phyloP scores from a whole-genome alignment of 2,888 invertebrate species.

The Auanema freiburgensis region DNA sequence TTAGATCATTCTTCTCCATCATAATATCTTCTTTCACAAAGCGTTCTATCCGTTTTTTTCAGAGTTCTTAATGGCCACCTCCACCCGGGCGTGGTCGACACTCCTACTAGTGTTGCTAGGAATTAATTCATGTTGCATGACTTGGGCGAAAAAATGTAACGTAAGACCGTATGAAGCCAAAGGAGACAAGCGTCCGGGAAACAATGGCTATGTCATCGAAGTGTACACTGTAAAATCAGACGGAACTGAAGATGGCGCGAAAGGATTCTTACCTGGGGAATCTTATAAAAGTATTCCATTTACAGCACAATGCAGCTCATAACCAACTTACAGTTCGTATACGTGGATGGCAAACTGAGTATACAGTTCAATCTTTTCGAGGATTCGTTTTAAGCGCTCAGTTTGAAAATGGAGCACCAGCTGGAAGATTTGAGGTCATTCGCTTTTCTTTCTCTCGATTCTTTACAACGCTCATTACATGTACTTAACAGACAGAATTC shows the following conservation, averaged over 20 bases:
- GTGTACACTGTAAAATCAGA: constrained; percentile 15
- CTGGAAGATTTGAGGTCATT: constrained; percentile 59
- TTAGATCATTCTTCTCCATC: too few species aligned
- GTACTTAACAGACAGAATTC: neutral
- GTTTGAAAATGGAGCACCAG: constrained; percentile 50
- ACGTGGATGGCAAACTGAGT: constrained; percentile 60
- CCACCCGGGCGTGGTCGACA: too few species aligned
- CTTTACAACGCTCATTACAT: neutral
- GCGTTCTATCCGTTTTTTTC: too few species aligned
- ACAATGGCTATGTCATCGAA: constrained; percentile 61
- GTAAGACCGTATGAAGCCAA: constrained; percentile 48
- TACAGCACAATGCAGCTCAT: neutral
- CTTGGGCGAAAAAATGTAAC: constrained; percentile 23
- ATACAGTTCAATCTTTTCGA: constrained; percentile 64
- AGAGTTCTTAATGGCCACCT: too few species aligned
- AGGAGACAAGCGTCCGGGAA: constrained; percentile 49
- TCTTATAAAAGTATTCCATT: constrained; percentile 38
- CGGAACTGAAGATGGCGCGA: constrained; percentile 29
- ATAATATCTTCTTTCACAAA: too few species aligned
- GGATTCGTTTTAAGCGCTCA: constrained; percentile 61
- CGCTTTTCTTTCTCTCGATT: neutral
- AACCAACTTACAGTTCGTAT: constrained; percentile 54
- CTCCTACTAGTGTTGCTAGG: neutral
- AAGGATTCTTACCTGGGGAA: constrained; percentile 58
- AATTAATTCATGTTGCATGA: neutral